Conservation (phyloP, 1,140 invertebrate genomes). For the Gryllus bimaculatus region DNA sequence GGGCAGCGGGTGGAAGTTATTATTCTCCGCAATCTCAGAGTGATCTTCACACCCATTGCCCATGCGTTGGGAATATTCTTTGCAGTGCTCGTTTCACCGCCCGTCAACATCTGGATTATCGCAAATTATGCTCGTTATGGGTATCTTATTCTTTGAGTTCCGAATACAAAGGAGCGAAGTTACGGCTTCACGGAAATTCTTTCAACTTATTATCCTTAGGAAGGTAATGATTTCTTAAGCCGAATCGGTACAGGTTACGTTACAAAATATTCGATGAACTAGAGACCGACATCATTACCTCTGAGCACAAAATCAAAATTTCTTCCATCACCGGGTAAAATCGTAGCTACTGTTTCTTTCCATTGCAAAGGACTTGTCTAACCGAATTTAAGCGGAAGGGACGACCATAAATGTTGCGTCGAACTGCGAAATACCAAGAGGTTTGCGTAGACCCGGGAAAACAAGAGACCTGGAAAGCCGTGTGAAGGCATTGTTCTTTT, state of each 20-base stretch:
- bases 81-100: slow-evolving; percentile 11
- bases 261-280: slow-evolving; percentile 18
- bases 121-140: slow-evolving; percentile 14
- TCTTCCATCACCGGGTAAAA: not conserved
- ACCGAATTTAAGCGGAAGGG: slow-evolving; percentile 14
- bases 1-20: not conserved
- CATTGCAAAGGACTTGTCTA: slow-evolving; percentile 15
- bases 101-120: not conserved
- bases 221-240: slow-evolving; percentile 24
- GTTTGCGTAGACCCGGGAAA: slow-evolving; percentile 8
- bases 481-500: slow-evolving; percentile 15
- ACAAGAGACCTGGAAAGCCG: slow-evolving; percentile 16
- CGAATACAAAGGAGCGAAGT: not conserved
- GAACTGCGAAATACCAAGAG: slow-evolving; percentile 10
- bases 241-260: slow-evolving; percentile 24
- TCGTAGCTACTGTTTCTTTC: not conserved
- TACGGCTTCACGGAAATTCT: slow-evolving; percentile 12
- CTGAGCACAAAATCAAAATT: not conserved
- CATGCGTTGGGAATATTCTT: not conserved
- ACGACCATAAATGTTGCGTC: slow-evolving; percentile 12
- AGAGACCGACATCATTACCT: slow-evolving; percentile 10
- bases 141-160: slow-evolving; percentile 11
- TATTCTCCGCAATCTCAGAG: slow-evolving; percentile 9
- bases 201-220: slow-evolving; percentile 21
- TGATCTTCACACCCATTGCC: not conserved